Conservation (phyloP, 2,888 invertebrate genomes). For the Melieria crassipennis region DNA sequence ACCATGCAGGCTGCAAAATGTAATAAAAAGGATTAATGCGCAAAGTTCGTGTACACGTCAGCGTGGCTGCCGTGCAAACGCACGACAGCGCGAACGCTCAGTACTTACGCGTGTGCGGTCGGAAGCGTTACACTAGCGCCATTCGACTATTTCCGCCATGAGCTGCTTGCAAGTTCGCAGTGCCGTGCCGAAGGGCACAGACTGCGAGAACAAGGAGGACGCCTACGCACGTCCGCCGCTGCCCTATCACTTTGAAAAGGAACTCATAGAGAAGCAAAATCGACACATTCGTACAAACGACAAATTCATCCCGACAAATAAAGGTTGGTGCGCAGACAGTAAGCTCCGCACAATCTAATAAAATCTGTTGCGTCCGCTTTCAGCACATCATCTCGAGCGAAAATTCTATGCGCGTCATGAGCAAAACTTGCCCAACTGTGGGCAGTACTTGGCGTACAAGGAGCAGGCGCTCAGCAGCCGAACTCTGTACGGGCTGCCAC, state of each 20-base stretch:
- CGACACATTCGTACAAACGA: conserved; percentile 54
- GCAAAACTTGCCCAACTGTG: conserved; percentile 37
- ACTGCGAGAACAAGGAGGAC: not conserved
- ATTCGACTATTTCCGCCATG: conserved; percentile 1
- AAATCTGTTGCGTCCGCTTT: conserved; percentile 16
- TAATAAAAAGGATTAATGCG: too few relatives aligned
- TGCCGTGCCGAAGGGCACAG: not conserved
- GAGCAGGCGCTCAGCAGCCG: conserved; percentile 26
- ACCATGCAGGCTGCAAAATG: too few relatives aligned
- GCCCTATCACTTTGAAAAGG: conserved; percentile 62
- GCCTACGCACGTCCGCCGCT: conserved; percentile 27
- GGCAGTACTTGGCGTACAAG: conserved; percentile 11
- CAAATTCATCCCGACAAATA: conserved; percentile 47
- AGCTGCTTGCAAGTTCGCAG: not conserved
- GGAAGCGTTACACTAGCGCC: not conserved
- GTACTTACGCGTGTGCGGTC: not conserved
- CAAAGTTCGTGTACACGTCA: too few relatives aligned
- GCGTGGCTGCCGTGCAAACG: not conserved
- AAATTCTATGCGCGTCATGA: conserved; percentile 58
- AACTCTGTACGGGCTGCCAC: conserved; percentile 44
- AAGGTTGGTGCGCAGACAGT: not conserved
- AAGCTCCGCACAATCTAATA: not conserved
- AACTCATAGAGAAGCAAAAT: conserved; percentile 58
- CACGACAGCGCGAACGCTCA: not conserved
- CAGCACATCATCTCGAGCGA: conserved; percentile 54